Percentiles rank a stretch among this genome's conserved stretches.
These are phyloP conservation scores for Goniozus legneri DNA, from an alignment of 1,140 invertebrate genomes.

Conservation along the genomic window DNA sequence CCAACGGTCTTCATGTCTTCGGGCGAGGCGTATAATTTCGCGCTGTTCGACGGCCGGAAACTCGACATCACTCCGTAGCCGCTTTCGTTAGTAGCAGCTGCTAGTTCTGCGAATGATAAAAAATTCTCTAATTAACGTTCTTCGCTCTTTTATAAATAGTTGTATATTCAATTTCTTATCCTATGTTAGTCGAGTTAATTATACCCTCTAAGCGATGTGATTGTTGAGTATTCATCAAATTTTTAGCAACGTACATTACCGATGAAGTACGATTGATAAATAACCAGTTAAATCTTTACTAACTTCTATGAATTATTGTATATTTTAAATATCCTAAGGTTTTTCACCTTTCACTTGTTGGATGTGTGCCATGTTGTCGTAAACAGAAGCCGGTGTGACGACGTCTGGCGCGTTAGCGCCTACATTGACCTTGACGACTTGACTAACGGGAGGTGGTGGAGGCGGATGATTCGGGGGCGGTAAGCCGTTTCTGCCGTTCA, in stretches of 20 bases:
- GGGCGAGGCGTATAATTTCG: slow-evolving; percentile 85
- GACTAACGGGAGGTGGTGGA: slow-evolving; percentile 67
- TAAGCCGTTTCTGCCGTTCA: slow-evolving; percentile 51
- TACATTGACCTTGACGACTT: slow-evolving; percentile 72
- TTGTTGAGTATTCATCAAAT: no score
- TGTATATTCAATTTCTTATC: neutral
- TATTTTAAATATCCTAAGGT: no score
- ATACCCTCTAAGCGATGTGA: neutral
- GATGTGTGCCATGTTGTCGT: slow-evolving; percentile 52
- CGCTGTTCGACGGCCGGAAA: slow-evolving; percentile 78
- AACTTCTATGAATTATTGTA: no score
- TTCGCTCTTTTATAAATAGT: neutral
- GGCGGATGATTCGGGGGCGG: slow-evolving; percentile 70
- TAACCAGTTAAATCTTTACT: no score
- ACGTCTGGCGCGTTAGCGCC: slow-evolving; percentile 46
- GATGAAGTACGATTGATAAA: no score
- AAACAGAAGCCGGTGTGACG: slow-evolving; percentile 47
- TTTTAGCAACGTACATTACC: no score
- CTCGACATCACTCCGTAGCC: slow-evolving; percentile 70
- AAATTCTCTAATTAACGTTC: neutral
- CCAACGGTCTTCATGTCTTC: slow-evolving; percentile 79
- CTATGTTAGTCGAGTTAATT: no score
- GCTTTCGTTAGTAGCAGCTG: slow-evolving; percentile 42
- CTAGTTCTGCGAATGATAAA: slow-evolving; percentile 36
- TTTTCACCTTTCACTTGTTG: slow-evolving; percentile 50